Conservation (phyloP, 2,888 invertebrate genomes). For the Micropterix aruncella region DNA sequence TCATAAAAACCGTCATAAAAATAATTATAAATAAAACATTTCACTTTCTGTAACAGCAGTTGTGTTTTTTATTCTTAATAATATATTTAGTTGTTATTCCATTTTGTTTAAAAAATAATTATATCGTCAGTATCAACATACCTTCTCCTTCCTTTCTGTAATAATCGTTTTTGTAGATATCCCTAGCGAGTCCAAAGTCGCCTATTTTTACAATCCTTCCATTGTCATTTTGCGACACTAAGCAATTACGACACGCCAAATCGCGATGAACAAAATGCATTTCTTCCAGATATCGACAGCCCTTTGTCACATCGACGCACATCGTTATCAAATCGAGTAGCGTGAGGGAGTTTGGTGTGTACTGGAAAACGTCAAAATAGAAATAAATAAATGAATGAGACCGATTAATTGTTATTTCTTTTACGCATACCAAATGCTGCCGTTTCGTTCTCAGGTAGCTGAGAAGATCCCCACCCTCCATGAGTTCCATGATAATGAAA, state of each 20-base stretch:
- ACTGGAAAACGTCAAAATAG: slow-evolving; percentile 23
- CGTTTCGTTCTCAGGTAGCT: slow-evolving; percentile 78
- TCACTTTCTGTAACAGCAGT: too few relatives aligned
- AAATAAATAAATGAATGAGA: neutral
- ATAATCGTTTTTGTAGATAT: slow-evolving; percentile 95
- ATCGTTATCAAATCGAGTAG: slow-evolving; percentile 79
- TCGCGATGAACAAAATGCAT: slow-evolving; percentile 97
- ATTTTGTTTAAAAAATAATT: too few relatives aligned
- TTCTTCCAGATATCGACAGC: slow-evolving; percentile 91
- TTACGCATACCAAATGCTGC: slow-evolving; percentile 45
- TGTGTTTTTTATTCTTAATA: too few relatives aligned
- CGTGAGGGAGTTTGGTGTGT: slow-evolving; percentile 50
- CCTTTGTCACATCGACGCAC: slow-evolving; percentile 91
- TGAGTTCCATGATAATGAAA: slow-evolving; percentile 90
- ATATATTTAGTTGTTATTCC: too few relatives aligned
- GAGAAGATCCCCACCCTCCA: slow-evolving; percentile 93
- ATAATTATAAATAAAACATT: too few relatives aligned
- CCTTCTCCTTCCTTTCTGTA: slow-evolving; percentile 87
- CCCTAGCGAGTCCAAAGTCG: slow-evolving; percentile 92
- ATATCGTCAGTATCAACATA: too few relatives aligned
- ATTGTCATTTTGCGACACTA: slow-evolving; percentile 61
- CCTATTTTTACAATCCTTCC: slow-evolving; percentile 87
- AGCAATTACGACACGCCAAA: slow-evolving; percentile 89
- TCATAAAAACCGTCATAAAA: too few relatives aligned
- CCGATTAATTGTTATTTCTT: neutral